Evolutionary conservation across 2,113 vertebrate genomes (phyloP), one percentile per base, ranked within the genome.

Genomic region (Cyanoderma ruficeps): DNA sequence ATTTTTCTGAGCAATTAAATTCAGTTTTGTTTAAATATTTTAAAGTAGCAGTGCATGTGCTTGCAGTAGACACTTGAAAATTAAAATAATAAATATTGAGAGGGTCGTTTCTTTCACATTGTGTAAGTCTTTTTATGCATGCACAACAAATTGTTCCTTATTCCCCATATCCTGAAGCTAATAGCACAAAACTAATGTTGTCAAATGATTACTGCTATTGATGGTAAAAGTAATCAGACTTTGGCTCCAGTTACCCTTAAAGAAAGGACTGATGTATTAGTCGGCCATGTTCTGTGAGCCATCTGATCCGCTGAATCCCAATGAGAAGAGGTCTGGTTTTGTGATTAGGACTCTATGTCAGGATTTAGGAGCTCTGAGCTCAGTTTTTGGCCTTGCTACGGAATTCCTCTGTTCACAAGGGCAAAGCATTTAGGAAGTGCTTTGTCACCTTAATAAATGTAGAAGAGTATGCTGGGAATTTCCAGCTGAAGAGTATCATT

Each of bases 71-170:
- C 56, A 81, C 60, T 89, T 83, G 59, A 87, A 91, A 96, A 97
- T 95, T 88, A 96, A 94, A 94, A 95, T 92, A 95, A 94, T 95
- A 93, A 95, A 94, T 96, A 92, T 68, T 75, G 74, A 83, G 83
- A 69, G 78, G 89, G 89, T 89, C 47, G 77, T 97, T 95, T 97
- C 80, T 94, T 81, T 96, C 53, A 81, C 74, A 46, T 74, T 64
- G 24, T 91, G 39, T 53, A 46, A 76, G 82, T 59, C 63, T 90
- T 92, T 88, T 97, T 86, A 50, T 82, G 44, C 39, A 50, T 49
- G 61, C 87, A 92, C 85, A 87, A 88, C 78, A 87, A 83, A 93
- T 87, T 85, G 59, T 52, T 72, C 77, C 59, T 84, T 82, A 74
- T 91, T 97, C 79, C 76, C 86, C 63, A 44, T 91, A 67, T 94